These are phyloP conservation scores for Sitobion miscanthi DNA, from an alignment of 1,140 invertebrate species.

Conservation along the genomic window DNA sequence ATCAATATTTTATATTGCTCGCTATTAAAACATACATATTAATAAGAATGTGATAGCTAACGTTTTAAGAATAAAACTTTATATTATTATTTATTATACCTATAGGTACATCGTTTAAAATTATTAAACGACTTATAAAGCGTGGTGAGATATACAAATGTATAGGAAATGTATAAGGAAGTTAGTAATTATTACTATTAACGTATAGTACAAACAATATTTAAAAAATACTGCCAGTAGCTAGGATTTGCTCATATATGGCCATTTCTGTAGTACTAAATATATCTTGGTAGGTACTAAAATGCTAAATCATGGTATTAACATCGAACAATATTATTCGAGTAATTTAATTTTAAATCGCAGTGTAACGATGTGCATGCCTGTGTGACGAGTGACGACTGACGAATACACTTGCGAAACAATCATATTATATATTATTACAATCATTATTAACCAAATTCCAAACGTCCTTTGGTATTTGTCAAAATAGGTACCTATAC, in stretches of 20 bases:
- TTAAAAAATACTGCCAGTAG: neutral
- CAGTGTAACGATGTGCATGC: neutral
- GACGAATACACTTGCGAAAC: too few species aligned
- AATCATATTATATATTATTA: too few species aligned
- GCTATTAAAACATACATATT: neutral
- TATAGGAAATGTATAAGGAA: neutral
- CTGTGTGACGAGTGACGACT: too few species aligned
- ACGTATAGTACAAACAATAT: neutral
- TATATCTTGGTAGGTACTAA: neutral
- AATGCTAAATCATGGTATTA: neutral
- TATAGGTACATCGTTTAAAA: neutral
- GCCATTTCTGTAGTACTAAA: neutral
- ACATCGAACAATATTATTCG: neutral
- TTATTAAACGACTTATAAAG: neutral
- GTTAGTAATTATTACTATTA: neutral
- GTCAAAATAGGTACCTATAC: too few species aligned
- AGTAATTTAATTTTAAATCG: neutral
- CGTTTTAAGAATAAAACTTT: neutral
- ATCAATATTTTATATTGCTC: neutral
- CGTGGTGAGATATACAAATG: neutral
- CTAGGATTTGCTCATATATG: neutral
- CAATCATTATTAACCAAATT: too few species aligned
- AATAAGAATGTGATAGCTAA: neutral
- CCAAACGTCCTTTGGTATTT: too few species aligned
- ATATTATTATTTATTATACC: neutral